phyloP scores from a whole-genome alignment of 2,797 vertebrate species.

The Scyliorhinus canicula region DNA sequence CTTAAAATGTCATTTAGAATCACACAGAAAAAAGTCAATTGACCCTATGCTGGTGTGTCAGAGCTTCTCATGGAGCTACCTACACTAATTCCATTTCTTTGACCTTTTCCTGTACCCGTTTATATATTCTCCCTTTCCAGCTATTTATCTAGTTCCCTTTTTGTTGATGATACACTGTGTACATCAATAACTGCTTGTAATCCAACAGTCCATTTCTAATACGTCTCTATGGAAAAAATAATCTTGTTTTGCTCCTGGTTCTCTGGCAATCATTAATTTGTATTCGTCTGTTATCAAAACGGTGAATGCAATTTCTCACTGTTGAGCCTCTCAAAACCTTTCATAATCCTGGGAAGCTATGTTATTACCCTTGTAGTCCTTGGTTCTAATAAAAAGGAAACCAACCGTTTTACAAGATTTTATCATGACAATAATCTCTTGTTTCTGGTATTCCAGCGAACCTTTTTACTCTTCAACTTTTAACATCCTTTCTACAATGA shows the following conservation, averaged over 20 bases:
- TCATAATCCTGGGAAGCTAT: not conserved
- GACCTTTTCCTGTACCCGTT: not conserved
- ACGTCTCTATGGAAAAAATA: not conserved
- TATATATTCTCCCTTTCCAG: not conserved
- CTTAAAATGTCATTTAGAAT: slow-evolving; percentile 29
- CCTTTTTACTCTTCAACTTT: not conserved
- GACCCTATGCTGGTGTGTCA: not conserved
- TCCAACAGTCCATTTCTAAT: not conserved
- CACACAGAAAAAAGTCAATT: not conserved
- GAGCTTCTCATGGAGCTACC: not conserved
- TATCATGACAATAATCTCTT: not conserved
- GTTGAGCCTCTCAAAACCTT: not conserved
- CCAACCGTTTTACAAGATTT: not conserved
- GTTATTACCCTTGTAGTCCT: not conserved
- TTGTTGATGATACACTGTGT: not conserved
- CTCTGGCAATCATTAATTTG: not conserved
- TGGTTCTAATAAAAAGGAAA: not conserved
- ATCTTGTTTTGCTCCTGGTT: not conserved
- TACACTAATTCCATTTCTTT: not conserved
- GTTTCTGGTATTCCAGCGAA: not conserved
- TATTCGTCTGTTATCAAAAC: not conserved
- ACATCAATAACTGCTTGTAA: not conserved
- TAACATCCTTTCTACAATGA: not conserved
- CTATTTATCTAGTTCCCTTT: not conserved
- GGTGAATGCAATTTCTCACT: not conserved